Percentiles rank a stretch among this genome's conserved stretches.
These are phyloP conservation scores for Gobio gobio DNA, from an alignment of 2,113 vertebrate species.

Conservation along the genomic window DNA sequence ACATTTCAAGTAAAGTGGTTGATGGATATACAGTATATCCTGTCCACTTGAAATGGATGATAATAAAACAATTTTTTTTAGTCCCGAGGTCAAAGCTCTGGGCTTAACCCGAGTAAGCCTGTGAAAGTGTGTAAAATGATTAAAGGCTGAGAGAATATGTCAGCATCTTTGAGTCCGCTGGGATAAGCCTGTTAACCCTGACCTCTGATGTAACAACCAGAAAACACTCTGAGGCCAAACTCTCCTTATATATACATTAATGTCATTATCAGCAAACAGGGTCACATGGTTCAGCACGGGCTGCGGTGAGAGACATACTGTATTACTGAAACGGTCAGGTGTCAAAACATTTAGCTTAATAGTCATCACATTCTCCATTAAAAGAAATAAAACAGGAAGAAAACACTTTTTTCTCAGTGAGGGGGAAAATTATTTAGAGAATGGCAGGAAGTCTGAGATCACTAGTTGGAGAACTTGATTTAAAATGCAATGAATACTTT, in stretches of 20 bases:
- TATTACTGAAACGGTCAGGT: neutral
- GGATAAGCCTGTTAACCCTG: slow-evolving; percentile 39
- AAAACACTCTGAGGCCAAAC: neutral
- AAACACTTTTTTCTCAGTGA: neutral
- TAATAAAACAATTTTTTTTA: slow-evolving; percentile 3
- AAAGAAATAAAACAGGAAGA: neutral
- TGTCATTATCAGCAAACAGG: slow-evolving; percentile 12
- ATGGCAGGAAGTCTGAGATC: neutral
- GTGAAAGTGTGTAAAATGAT: slow-evolving; percentile 48
- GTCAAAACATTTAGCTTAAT: slow-evolving; percentile 6
- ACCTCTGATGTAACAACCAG: slow-evolving; percentile 30
- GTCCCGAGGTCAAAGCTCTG: slow-evolving; percentile 10
- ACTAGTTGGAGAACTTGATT: slow-evolving; percentile 16
- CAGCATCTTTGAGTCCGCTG: slow-evolving; percentile 8
- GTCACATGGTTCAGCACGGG: neutral
- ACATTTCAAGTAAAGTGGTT: neutral
- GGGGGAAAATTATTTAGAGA: neutral
- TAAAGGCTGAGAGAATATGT: slow-evolving; percentile 31
- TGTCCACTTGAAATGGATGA: slow-evolving; percentile 30
- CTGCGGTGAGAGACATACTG: neutral
- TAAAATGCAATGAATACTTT: slow-evolving; percentile 39
- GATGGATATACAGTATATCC: neutral
- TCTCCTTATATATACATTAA: slow-evolving; percentile 36
- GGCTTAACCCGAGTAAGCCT: slow-evolving; percentile 37
- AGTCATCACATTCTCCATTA: neutral